These are phyloP conservation scores for Laterallus jamaicensis DNA, from an alignment of 2,113 vertebrate genomes.

Conservation along the genomic window DNA sequence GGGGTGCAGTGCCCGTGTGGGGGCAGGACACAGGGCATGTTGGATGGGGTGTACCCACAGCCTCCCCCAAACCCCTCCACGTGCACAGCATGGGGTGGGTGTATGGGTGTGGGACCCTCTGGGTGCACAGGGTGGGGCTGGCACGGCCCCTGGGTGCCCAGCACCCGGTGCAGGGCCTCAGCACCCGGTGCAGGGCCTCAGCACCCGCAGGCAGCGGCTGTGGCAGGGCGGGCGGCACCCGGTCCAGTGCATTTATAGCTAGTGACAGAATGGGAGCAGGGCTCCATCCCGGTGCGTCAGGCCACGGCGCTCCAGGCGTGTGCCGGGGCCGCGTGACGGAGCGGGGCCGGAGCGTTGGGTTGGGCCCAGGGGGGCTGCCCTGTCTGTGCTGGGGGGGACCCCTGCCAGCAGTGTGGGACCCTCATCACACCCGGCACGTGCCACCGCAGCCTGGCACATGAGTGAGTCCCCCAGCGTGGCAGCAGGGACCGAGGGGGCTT, in stretches of 20 bases:
- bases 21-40: not conserved
- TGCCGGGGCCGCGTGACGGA: not conserved
- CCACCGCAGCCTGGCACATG: rapidly evolving
- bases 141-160: too few relatives aligned
- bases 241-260: constrained; percentile 30
- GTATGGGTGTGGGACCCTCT: too few relatives aligned
- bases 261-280: constrained; percentile 69
- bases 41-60: not conserved
- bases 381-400: not conserved
- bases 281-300: constrained; percentile 2
- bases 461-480: rapidly evolving
- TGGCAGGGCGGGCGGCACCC: not conserved
- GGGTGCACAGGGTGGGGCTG: too few relatives aligned
- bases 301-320: not conserved
- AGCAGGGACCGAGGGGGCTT: not conserved
- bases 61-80: not conserved
- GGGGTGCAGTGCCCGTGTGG: too few relatives aligned
- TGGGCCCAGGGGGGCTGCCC: rapidly evolving
- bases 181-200: not conserved
- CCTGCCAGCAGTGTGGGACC: rapidly evolving
- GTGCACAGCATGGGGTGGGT: not conserved
- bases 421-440: rapidly evolving
- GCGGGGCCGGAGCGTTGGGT: rapidly evolving
- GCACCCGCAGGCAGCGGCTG: not conserved
- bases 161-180: not conserved